Evolutionary conservation across 2,797 vertebrate species (phyloP).

Genomic region (Menidia menidia): DNA sequence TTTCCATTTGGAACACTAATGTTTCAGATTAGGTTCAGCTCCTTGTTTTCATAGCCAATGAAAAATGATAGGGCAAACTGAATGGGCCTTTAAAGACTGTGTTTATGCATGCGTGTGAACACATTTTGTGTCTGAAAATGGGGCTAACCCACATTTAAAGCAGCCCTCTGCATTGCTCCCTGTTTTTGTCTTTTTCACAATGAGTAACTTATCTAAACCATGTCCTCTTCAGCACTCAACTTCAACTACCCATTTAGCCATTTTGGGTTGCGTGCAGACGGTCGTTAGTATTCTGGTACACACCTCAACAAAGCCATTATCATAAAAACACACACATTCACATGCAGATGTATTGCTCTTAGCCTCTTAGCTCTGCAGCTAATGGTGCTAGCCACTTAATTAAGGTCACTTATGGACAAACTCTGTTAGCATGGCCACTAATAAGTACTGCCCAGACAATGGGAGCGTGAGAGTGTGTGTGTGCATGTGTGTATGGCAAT

Average conservation of each 20-base stretch:
- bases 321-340: slow-evolving; percentile 83
- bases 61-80: slow-evolving; percentile 53
- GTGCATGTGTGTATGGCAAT: slow-evolving; percentile 71
- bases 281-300: slow-evolving; percentile 81
- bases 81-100: slow-evolving; percentile 43
- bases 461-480: slow-evolving; percentile 51
- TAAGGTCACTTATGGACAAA: slow-evolving; percentile 84
- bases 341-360: slow-evolving; percentile 82
- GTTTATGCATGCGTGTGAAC: slow-evolving; percentile 31
- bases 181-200: slow-evolving; percentile 78
- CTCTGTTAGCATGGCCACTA: slow-evolving; percentile 78
- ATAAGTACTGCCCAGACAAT: slow-evolving; percentile 79
- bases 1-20: slow-evolving; percentile 38
- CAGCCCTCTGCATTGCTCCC: slow-evolving; percentile 64
- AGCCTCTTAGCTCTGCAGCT: slow-evolving; percentile 78
- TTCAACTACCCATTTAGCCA: slow-evolving; percentile 79
- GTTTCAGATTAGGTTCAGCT: slow-evolving; percentile 64
- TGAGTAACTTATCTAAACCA: slow-evolving; percentile 84
- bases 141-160: slow-evolving; percentile 72
- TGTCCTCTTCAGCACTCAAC: slow-evolving; percentile 70
- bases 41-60: slow-evolving; percentile 65
- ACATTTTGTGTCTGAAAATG: slow-evolving; percentile 56
- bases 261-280: slow-evolving; percentile 61
- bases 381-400: slow-evolving; percentile 84
- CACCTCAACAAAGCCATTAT: slow-evolving; percentile 81